These are phyloP conservation scores for Hylaeus volcanicus DNA, from an alignment of 1,140 invertebrate genomes.

Conservation along the genomic window DNA sequence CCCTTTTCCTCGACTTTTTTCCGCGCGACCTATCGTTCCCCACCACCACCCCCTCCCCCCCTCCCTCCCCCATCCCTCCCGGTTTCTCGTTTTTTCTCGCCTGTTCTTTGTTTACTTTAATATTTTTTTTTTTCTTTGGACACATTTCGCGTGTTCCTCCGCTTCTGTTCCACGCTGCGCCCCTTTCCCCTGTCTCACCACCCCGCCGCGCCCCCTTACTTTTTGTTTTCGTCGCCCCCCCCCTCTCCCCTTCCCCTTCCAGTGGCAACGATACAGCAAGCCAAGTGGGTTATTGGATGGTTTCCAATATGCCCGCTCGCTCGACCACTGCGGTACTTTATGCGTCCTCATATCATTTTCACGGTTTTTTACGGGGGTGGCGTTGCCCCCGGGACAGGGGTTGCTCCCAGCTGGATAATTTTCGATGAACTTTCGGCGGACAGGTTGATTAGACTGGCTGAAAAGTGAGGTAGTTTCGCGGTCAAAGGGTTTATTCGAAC, in stretches of 20 bases:
- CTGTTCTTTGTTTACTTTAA: constrained; percentile 25
- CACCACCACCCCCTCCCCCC: neutral
- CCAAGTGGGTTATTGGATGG: constrained; percentile 59
- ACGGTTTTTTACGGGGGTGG: constrained; percentile 27
- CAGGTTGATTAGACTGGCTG: neutral
- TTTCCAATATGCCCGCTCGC: constrained; percentile 54
- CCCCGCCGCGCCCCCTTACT: neutral
- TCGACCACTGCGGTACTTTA: constrained; percentile 51
- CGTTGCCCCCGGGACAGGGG: neutral
- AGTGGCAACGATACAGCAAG: constrained; percentile 36
- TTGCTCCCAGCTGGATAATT: neutral
- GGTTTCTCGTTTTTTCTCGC: constrained; percentile 3
- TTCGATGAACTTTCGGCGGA: constrained; percentile 1
- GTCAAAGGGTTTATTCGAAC: too few species aligned
- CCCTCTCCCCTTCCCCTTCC: too few species aligned
- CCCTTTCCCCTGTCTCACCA: neutral
- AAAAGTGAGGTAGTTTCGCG: too few species aligned
- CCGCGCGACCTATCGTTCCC: neutral
- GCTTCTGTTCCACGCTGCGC: neutral
- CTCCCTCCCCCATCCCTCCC: neutral
- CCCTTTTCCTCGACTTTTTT: neutral
- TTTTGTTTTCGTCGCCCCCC: constrained; percentile 27
- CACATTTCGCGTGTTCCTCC: constrained; percentile 5
- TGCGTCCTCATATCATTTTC: constrained; percentile 40
- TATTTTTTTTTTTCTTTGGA: neutral